Evolutionary conservation across 2,888 invertebrate genomes (phyloP), one percentile per base, ranked within the genome.

Genomic region (Athalia rosae): DNA sequence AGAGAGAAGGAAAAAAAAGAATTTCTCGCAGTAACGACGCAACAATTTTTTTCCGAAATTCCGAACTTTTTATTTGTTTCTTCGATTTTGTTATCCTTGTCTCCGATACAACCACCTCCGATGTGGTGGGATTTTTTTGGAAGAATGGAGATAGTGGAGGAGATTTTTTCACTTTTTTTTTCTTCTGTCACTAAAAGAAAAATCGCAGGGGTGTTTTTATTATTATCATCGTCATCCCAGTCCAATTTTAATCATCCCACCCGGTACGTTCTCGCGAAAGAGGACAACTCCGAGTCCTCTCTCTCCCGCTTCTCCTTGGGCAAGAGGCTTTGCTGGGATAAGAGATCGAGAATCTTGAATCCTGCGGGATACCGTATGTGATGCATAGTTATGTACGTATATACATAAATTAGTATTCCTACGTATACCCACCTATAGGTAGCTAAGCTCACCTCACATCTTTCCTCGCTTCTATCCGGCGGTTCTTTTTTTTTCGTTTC

Each of bases 351-450:
- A 11, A 45, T 71, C 4, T 9, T 47, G n/a, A 58, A 71, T 71
- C 67, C 67, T 11, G 11, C 7, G 11, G n/a, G 13, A 6, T n/a
- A 13, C 59, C 59, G 11, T 5, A 66, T 66, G 7, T n/a, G 47
- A 15, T 28, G 15, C 28, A 8, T 8, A 66, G 66, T 13, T 15
- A 8, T n/a, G 47, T n/a, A 7, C 6, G 4, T 9, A 63, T 45
- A 47, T 50, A 15, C 45, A 48, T 47, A 53, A n/a, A 11, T n/a
- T 28, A 28, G 28, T 28, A 28, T 28, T 2, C 1, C 28, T 28
- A 28, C 28, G 28, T 28, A 28, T 28, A 28, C 28, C 76, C 43
- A 67, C 28, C 62, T 81, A 82, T 67, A 83, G 80, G 77, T 28
- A 28, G 28, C 28, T 28, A 28, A 28, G 28, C 28, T 45, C 62